A percentile compares a stretch with the other conserved stretches of the same genome.
phyloP scores from a whole-genome alignment of 2,797 vertebrate genomes.

The Esox lucius region DNA sequence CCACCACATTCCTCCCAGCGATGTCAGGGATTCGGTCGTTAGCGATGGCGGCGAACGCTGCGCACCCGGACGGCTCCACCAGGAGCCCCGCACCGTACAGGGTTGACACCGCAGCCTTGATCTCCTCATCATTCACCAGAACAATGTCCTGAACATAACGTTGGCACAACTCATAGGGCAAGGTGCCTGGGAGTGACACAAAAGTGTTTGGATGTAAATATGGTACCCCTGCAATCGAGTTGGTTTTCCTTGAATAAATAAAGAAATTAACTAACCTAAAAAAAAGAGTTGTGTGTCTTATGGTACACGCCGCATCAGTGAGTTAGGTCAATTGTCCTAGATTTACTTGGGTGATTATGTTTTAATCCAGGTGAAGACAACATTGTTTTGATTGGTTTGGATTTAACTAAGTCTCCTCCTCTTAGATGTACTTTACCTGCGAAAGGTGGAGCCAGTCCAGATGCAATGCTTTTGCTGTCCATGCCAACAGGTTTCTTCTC shows the following conservation, averaged over 20 bases:
- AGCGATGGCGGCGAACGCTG: constrained; percentile 72
- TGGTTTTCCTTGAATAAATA: too few relatives aligned
- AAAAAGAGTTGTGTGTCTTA: constrained; percentile 38
- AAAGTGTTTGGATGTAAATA: too few relatives aligned
- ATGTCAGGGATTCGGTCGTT: constrained; percentile 68
- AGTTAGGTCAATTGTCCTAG: neutral
- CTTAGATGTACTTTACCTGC: constrained; percentile 61
- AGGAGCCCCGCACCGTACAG: constrained; percentile 74
- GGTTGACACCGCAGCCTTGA: constrained; percentile 65
- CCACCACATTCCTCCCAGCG: constrained; percentile 65
- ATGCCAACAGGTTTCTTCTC: constrained; percentile 76
- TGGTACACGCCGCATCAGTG: constrained; percentile 30
- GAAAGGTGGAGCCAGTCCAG: constrained; percentile 76
- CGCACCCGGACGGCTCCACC: constrained; percentile 75
- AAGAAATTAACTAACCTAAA: neutral
- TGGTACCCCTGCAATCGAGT: too few relatives aligned
- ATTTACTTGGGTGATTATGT: neutral
- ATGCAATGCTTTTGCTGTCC: constrained; percentile 74
- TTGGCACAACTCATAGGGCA: constrained; percentile 71
- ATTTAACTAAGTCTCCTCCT: neutral
- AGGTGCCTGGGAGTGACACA: constrained; percentile 52
- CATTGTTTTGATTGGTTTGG: neutral
- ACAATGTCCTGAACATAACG: constrained; percentile 72
- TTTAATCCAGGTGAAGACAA: neutral
- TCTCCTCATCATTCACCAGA: constrained; percentile 76